Base-by-base conservation (phyloP, 1,140 invertebrate species). In the Euura saliciscinereae region DNA sequence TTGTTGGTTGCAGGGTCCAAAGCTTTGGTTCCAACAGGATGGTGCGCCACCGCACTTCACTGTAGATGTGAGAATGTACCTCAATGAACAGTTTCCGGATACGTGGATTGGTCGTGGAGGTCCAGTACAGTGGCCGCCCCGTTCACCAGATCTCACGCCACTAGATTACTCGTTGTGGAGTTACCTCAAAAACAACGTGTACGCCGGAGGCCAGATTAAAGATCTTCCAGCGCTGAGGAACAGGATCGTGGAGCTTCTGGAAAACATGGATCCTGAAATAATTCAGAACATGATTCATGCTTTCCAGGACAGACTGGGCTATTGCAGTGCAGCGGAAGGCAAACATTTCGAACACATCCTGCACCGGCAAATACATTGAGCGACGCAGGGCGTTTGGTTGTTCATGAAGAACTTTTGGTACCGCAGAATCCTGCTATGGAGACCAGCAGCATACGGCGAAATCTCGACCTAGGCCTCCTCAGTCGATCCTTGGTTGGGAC, bases 101-200 rank as follows among this genome's bases (percentile, higher is more conserved):
- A 78, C 76, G 70, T 87, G 85, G 83, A 87, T 88, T 73, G 86
- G 85, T 43, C 77, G 83, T 88, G 86, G n/a, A n/a, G n/a, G n/a
- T n/a, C n/a, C n/a, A n/a, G n/a, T n/a, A n/a, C n/a, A n/a, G n/a
- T n/a, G n/a, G 87, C 82, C 82, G 70, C 74, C 85, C 44, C 75
- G 86, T 70, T 86, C 82, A 66, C 82, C 81, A 45, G 86, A 88
- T 78, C 74, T 88, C 65, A 83, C 78, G 44, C 83, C 81, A 43
- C 71, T 84, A 46, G 84, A 88, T 79, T 88, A 82, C 80, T 85
- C 84, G 79, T 73, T 81, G 11, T 86, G 83, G 86, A 85, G 84
- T 59, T 80, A 83, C 70, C 71, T 88, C 71, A 87, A 81, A 76
- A 74, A 70, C 64, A 79, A 79, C 71, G 78, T 85, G 65, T 85